phyloP scores from a whole-genome alignment of 2,888 invertebrate species.

The Meteorus colon region DNA sequence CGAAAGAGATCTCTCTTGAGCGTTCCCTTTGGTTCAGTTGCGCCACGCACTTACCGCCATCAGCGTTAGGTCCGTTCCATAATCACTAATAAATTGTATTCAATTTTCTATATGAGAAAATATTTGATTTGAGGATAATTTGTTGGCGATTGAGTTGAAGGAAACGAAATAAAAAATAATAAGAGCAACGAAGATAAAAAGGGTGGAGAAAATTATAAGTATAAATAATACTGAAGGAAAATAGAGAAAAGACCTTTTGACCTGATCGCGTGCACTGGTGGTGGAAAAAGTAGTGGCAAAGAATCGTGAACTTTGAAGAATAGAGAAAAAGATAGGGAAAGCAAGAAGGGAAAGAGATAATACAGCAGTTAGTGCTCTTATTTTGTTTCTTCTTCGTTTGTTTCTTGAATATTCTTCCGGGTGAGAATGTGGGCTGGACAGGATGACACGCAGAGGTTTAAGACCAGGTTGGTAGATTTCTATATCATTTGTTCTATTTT shows the following conservation, averaged over 20 bases:
- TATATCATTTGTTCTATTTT: constrained; percentile 23
- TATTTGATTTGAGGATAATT: no score
- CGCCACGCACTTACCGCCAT: constrained; percentile 30
- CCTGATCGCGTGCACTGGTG: constrained; percentile 42
- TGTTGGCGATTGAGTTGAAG: neutral
- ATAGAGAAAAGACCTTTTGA: constrained; percentile 34
- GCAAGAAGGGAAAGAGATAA: neutral
- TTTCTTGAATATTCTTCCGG: constrained; percentile 29
- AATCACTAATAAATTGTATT: neutral
- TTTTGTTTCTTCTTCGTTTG: constrained; percentile 29
- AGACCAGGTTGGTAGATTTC: constrained; percentile 64
- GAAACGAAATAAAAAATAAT: neutral
- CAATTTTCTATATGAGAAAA: neutral
- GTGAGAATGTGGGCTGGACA: constrained; percentile 68
- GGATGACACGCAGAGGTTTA: constrained; percentile 68
- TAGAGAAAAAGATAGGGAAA: neutral
- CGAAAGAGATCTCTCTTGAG: constrained; percentile 38
- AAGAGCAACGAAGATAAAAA: neutral
- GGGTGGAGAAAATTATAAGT: constrained; percentile 35
- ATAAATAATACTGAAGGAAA: constrained; percentile 21
- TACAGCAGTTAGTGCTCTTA: constrained; percentile 1
- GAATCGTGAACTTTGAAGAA: constrained; percentile 36
- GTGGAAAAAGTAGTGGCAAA: constrained; percentile 37
- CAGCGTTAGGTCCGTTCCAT: neutral
- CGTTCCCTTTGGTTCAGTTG: constrained; percentile 40